Evolutionary conservation across 2,113 vertebrate genomes (phyloP).

Genomic region (Balaeniceps rex): DNA sequence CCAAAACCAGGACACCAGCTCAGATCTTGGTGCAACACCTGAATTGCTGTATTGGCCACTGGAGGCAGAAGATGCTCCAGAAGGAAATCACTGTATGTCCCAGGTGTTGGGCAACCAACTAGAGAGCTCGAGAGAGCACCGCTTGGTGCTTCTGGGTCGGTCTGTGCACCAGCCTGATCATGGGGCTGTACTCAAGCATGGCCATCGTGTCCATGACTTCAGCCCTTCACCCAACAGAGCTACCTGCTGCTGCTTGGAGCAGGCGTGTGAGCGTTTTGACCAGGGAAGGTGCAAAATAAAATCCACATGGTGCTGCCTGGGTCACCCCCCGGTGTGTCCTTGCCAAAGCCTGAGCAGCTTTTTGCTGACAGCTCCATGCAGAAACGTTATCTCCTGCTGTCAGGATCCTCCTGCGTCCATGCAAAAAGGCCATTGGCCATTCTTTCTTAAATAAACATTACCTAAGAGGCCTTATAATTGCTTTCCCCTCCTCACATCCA

Average conservation of each 20-base stretch:
- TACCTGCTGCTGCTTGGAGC: not conserved
- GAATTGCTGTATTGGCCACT: not conserved
- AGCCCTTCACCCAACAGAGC: not conserved
- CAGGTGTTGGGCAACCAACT: not conserved
- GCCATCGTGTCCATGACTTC: not conserved
- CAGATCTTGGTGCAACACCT: not conserved
- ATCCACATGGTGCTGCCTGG: not conserved
- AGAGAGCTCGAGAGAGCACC: not conserved
- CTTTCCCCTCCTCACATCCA: not conserved
- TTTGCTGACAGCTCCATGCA: not conserved
- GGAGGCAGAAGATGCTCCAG: not conserved
- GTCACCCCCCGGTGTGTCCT: rapidly evolving
- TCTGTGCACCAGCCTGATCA: not conserved
- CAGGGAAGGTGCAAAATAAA: not conserved
- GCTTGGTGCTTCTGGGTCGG: not conserved
- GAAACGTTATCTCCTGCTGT: not conserved
- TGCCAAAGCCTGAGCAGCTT: not conserved
- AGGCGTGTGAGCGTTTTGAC: not conserved
- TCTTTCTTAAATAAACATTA: not conserved
- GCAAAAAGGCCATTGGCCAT: not conserved
- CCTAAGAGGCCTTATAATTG: not conserved
- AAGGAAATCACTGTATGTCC: not conserved
- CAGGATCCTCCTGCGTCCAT: not conserved
- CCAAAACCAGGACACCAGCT: no score
- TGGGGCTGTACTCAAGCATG: not conserved